Evolutionary conservation across 2,888 invertebrate genomes (phyloP).

Genomic region (Caenorhabditis uteleia): DNA sequence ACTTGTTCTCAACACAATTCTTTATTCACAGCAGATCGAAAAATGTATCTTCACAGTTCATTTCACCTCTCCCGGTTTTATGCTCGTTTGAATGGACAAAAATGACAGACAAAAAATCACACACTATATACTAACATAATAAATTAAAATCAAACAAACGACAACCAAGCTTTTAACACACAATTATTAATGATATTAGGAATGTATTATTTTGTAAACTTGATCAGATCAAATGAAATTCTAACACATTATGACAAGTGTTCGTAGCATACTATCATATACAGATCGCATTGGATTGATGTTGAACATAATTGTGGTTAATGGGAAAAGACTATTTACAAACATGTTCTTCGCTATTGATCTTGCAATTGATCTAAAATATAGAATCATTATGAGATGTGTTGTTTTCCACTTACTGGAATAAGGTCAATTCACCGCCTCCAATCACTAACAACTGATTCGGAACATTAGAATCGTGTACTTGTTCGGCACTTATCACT

Average conservation of each 20-base stretch:
- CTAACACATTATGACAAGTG: conserved; percentile 53
- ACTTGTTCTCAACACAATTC: too few relatives aligned
- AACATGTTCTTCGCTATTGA: conserved; percentile 65
- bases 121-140: too few relatives aligned
- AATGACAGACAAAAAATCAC: too few relatives aligned
- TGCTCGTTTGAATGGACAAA: too few relatives aligned
- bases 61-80: too few relatives aligned
- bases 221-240: too few relatives aligned
- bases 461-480: conserved; percentile 31
- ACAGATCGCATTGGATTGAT: conserved; percentile 61
- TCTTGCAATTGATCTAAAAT: conserved; percentile 57
- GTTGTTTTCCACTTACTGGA: conserved; percentile 39
- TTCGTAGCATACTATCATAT: conserved; percentile 62
- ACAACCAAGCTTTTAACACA: too few relatives aligned
- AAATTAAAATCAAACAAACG: too few relatives aligned
- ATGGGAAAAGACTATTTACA: conserved; percentile 63
- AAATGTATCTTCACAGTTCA: too few relatives aligned
- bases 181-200: too few relatives aligned
- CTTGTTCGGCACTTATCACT: conserved; percentile 53
- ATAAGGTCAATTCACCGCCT: conserved; percentile 24
- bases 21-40: too few relatives aligned
- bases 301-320: conserved; percentile 61
- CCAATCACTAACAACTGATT: conserved; percentile 45
- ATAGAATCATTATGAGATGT: neutral
- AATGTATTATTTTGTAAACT: too few relatives aligned